Conservation (phyloP, 2,113 vertebrate species). For the Heterocephalus glaber region DNA sequence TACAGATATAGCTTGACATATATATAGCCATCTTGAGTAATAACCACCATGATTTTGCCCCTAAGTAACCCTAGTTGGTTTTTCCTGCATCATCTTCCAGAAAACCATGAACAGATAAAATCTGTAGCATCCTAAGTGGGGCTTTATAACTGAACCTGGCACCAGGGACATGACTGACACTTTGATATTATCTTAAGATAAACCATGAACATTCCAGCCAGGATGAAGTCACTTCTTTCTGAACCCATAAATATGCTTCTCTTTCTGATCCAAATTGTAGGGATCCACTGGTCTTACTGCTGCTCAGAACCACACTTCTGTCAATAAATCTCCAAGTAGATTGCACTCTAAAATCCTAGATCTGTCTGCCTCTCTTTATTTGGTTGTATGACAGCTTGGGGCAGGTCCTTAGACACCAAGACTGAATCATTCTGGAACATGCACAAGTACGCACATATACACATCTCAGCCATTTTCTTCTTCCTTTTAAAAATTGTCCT, state of each 20-base stretch:
- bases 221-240: not conserved
- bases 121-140: not conserved
- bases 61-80: not conserved
- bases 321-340: not conserved
- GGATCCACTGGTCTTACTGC: not conserved
- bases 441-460: accelerated
- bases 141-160: not conserved
- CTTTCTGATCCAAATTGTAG: not conserved
- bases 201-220: not conserved
- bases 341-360: not conserved
- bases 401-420: not conserved
- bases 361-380: not conserved
- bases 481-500: not conserved
- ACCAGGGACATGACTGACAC: not conserved
- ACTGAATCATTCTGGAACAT: not conserved
- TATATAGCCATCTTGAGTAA: not conserved
- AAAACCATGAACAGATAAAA: not conserved
- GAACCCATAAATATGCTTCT: not conserved
- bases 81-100: not conserved
- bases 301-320: not conserved
- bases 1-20: not conserved
- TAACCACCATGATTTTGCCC: no score
- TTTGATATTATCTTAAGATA: not conserved
- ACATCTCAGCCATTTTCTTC: not conserved
- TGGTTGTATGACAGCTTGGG: no score